Conservation (phyloP, 2,888 invertebrate species). For the Sicus ferrugineus region DNA sequence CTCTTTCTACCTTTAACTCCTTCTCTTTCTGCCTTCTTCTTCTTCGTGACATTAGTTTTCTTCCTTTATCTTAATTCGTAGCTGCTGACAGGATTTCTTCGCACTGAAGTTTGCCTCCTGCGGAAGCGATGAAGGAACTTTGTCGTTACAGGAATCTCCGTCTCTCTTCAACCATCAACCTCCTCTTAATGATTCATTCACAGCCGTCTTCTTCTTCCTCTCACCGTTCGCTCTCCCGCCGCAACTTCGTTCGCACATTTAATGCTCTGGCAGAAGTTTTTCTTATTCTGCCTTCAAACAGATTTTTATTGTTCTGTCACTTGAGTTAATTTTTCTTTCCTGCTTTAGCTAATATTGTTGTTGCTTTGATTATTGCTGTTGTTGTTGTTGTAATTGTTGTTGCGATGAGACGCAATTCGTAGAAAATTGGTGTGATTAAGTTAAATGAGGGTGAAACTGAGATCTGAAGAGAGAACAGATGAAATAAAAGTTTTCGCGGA, state of each 20-base stretch:
- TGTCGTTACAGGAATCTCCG: neutral
- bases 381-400: neutral
- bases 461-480: neutral
- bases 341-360: neutral
- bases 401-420: slow-evolving; percentile 3
- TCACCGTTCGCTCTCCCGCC: neutral
- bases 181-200: neutral
- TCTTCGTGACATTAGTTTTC: neutral
- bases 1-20: neutral
- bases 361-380: slow-evolving; percentile 7
- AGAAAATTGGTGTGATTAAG: slow-evolving; percentile 20
- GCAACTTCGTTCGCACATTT: neutral
- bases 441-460: neutral
- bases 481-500: neutral
- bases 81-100: neutral
- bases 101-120: neutral
- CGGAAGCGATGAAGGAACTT: neutral
- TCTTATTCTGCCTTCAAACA: neutral
- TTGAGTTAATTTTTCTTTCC: neutral
- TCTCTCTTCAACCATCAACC: neutral
- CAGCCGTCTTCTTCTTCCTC: neutral
- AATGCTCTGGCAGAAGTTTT: neutral
- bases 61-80: neutral
- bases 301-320: neutral
- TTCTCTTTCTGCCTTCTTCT: neutral